Percentiles rank a stretch among this genome's conserved stretches.
phyloP scores from a whole-genome alignment of 2,888 invertebrate species.

The Ichneumoninae sp. region DNA sequence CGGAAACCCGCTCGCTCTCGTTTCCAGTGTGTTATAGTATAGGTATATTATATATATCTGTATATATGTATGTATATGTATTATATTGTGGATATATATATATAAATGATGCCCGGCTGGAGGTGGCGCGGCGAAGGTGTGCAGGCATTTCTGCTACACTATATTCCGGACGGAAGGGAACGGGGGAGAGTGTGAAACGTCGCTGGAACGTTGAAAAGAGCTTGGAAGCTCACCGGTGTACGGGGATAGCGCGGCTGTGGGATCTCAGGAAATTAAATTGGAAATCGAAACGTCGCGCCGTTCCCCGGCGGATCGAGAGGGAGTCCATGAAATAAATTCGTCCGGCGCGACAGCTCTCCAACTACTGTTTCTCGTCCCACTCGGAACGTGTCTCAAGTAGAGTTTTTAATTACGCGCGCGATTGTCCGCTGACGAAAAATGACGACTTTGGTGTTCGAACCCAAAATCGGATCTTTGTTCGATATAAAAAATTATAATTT shows the following conservation, averaged over 20 bases:
- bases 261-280: slow-evolving; percentile 68
- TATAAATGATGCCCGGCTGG: not conserved
- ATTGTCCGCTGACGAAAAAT: slow-evolving; percentile 34
- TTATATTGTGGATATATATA: not conserved
- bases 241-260: slow-evolving; percentile 19
- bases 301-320: slow-evolving; percentile 49
- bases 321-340: slow-evolving; percentile 65
- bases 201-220: slow-evolving; percentile 59
- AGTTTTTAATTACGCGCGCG: slow-evolving; percentile 50
- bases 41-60: not conserved
- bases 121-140: slow-evolving; percentile 55
- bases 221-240: slow-evolving; percentile 20
- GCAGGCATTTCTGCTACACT: slow-evolving; percentile 25
- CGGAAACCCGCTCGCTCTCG: slow-evolving; percentile 43
- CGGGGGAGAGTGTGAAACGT: not conserved
- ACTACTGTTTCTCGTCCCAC: not conserved
- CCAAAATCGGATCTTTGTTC: not conserved
- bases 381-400: not conserved
- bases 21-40: slow-evolving; percentile 37
- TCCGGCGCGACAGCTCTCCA: slow-evolving; percentile 45
- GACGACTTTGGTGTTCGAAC: not conserved
- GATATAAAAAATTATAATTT: not conserved
- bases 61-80: slow-evolving; percentile 4
- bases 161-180: slow-evolving; percentile 56
- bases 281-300: slow-evolving; percentile 68